A percentile compares a stretch with the other conserved stretches of the same genome.
Conservation (phyloP, 2,797 vertebrate genomes). For the Dendrocincla tyrannina region DNA sequence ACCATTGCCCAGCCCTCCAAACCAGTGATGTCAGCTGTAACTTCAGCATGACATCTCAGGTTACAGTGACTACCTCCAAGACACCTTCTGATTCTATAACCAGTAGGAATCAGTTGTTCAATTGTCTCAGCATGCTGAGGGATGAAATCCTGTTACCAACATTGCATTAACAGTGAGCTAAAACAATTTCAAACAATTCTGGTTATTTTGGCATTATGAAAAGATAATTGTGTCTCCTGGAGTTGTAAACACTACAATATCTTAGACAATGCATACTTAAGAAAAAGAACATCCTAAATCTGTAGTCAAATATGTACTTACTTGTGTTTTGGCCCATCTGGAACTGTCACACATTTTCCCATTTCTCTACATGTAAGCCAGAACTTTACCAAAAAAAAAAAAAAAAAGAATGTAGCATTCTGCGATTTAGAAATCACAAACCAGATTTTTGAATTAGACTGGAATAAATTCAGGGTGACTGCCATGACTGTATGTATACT, state of each 20-base stretch:
- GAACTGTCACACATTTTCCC: background rate
- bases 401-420: background rate
- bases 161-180: background rate
- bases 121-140: background rate
- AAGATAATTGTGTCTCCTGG: background rate
- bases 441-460: background rate
- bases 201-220: background rate
- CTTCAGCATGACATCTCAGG: background rate
- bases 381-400: background rate
- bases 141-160: background rate
- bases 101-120: background rate
- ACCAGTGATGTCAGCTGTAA: background rate
- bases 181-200: background rate
- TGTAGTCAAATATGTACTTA: background rate
- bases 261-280: background rate
- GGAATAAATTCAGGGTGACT: background rate
- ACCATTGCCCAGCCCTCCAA: background rate
- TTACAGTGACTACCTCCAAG: background rate
- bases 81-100: background rate
- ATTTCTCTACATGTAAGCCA: background rate
- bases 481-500: background rate
- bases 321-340: background rate
- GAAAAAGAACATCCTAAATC: background rate
- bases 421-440: background rate
- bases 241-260: background rate